phyloP scores from a whole-genome alignment of 2,113 vertebrate genomes.

The Bagarius yarrelli region DNA sequence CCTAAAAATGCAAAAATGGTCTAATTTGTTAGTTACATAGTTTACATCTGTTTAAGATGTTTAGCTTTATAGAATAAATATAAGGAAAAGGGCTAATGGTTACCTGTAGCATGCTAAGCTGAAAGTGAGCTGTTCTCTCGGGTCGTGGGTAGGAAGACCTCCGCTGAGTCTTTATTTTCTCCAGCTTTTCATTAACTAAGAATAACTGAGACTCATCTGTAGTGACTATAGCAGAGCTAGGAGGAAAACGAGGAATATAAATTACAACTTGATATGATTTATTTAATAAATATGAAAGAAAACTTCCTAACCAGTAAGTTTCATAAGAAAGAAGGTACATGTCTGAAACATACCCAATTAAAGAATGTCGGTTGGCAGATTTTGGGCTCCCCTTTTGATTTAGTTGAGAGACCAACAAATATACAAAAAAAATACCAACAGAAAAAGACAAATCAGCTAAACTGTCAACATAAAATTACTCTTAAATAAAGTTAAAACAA shows the following conservation, averaged over 20 bases:
- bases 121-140: slow-evolving; percentile 83
- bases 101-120: slow-evolving; percentile 86
- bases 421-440: slow-evolving; percentile 47
- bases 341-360: slow-evolving; percentile 64
- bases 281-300: neutral
- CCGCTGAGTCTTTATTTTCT: slow-evolving; percentile 77
- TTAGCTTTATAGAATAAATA: neutral
- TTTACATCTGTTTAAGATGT: neutral
- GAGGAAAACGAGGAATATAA: neutral
- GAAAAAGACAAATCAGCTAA: slow-evolving; percentile 49
- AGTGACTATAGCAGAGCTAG: slow-evolving; percentile 64
- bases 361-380: slow-evolving; percentile 62
- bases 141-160: slow-evolving; percentile 76
- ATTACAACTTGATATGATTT: neutral
- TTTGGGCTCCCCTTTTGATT: slow-evolving; percentile 63
- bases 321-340: neutral
- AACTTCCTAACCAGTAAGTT: neutral
- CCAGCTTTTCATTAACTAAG: slow-evolving; percentile 77
- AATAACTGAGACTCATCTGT: slow-evolving; percentile 60
- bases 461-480: slow-evolving; percentile 36
- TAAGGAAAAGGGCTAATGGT: neutral
- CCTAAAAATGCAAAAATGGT: slow-evolving; percentile 63
- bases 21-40: too few species aligned
- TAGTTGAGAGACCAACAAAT: slow-evolving; percentile 43
- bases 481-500: slow-evolving; percentile 17